Conservation (phyloP, 2,797 vertebrate species). For the Leptoclinus maculatus region DNA sequence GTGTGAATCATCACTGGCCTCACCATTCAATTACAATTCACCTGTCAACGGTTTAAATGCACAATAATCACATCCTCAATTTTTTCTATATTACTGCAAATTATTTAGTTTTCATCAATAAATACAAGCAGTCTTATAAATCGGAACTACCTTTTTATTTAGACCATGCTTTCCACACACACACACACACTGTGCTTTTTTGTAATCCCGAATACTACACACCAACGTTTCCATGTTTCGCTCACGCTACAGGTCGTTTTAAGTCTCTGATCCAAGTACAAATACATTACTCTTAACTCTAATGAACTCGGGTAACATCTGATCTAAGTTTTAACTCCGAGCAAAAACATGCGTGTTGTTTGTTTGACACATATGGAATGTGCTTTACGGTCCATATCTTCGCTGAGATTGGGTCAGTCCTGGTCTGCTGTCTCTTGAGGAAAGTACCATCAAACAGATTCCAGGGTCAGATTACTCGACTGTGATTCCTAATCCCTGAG, state of each 20-base stretch:
- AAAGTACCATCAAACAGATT: slow-evolving; percentile 44
- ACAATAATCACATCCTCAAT: no score
- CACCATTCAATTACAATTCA: no score
- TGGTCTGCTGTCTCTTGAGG: slow-evolving; percentile 6
- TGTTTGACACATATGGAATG: slow-evolving; percentile 18
- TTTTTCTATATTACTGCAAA: no score
- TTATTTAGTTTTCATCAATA: no score
- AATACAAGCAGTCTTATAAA: no score
- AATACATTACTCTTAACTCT: slow-evolving; percentile 9
- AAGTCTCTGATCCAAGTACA: slow-evolving; percentile 24
- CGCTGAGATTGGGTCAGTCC: background rate
- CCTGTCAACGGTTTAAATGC: no score
- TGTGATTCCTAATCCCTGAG: slow-evolving; percentile 38
- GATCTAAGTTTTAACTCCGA: slow-evolving; percentile 27
- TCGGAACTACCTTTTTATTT: no score
- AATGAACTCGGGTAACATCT: slow-evolving; percentile 34
- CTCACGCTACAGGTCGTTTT: slow-evolving; percentile 6
- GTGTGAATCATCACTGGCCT: no score
- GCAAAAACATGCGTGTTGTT: slow-evolving; percentile 4
- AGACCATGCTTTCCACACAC: no score
- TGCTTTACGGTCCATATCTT: slow-evolving; percentile 1
- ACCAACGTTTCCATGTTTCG: slow-evolving; percentile 11
- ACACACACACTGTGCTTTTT: background rate
- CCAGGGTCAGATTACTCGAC: slow-evolving; percentile 43
- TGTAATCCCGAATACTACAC: background rate